Evolutionary conservation across 2,888 invertebrate genomes (phyloP).

Genomic region (Yponomeuta cagnagella): DNA sequence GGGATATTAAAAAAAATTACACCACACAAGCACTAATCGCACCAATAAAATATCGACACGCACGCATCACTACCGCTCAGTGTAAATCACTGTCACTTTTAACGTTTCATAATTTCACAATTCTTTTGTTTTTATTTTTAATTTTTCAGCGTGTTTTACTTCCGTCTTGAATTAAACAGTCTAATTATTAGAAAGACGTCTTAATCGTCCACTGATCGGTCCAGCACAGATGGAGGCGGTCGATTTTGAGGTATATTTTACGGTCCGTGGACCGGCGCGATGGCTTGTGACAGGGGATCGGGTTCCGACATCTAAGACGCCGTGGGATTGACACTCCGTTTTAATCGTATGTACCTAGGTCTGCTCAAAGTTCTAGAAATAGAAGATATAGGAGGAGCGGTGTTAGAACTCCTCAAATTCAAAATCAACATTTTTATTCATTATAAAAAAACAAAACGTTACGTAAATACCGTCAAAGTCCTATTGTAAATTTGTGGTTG

Average conservation of each 20-base stretch:
- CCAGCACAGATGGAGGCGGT: slow-evolving; percentile 47
- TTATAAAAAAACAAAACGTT: too few species aligned
- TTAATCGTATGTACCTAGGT: neutral
- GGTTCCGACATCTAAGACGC: slow-evolving; percentile 55
- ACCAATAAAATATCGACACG: too few species aligned
- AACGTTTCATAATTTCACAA: neutral
- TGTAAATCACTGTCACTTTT: neutral
- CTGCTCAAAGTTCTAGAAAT: too few species aligned
- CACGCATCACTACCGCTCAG: neutral
- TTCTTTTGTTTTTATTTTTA: neutral
- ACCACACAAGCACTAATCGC: too few species aligned
- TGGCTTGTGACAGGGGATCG: slow-evolving; percentile 67
- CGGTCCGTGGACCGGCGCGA: slow-evolving; percentile 57
- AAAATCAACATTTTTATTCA: too few species aligned
- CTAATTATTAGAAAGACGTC: slow-evolving; percentile 36
- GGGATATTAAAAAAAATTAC: too few species aligned
- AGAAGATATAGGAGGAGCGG: too few species aligned
- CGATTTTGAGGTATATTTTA: slow-evolving; percentile 71
- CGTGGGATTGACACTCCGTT: slow-evolving; percentile 22
- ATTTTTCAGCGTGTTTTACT: neutral
- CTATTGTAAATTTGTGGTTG: too few species aligned
- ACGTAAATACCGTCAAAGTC: too few species aligned
- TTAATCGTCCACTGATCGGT: slow-evolving; percentile 41
- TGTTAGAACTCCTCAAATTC: too few species aligned
- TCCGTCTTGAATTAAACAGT: slow-evolving; percentile 6